These are phyloP conservation scores for Trachelus tabidus DNA, from an alignment of 2,888 invertebrate genomes.

Conservation along the genomic window DNA sequence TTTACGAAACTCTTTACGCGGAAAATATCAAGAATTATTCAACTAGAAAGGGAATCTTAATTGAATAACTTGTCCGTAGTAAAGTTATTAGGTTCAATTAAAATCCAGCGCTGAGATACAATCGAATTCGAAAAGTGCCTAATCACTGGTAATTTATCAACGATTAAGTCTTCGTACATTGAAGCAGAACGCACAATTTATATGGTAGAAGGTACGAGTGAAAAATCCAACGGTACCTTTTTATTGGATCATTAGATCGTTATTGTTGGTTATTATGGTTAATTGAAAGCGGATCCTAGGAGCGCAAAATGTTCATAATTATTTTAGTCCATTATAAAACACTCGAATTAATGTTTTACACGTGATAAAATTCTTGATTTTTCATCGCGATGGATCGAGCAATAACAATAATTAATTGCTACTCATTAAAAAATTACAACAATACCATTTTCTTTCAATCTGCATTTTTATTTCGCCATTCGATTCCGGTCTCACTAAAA, in stretches of 20 bases:
- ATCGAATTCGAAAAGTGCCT: not conserved
- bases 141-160: not conserved
- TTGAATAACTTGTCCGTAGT: not conserved
- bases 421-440: not conserved
- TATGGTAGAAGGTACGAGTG: not conserved
- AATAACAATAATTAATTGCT: not conserved
- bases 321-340: not conserved
- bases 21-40: not conserved
- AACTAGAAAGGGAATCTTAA: not conserved
- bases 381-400: not conserved
- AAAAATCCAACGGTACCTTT: not conserved
- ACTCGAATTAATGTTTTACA: not conserved
- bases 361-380: not conserved
- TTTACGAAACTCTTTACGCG: not conserved
- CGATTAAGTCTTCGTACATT: not conserved
- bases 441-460: not conserved
- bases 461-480: not conserved
- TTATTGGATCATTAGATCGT: not conserved
- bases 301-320: not conserved
- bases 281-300: not conserved
- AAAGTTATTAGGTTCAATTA: not conserved
- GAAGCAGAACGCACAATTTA: not conserved
- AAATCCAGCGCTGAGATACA: not conserved
- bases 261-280: not conserved
- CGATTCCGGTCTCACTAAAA: not conserved